Base-by-base conservation (phyloP, 1,140 invertebrate species). In the Batillaria attramentaria region DNA sequence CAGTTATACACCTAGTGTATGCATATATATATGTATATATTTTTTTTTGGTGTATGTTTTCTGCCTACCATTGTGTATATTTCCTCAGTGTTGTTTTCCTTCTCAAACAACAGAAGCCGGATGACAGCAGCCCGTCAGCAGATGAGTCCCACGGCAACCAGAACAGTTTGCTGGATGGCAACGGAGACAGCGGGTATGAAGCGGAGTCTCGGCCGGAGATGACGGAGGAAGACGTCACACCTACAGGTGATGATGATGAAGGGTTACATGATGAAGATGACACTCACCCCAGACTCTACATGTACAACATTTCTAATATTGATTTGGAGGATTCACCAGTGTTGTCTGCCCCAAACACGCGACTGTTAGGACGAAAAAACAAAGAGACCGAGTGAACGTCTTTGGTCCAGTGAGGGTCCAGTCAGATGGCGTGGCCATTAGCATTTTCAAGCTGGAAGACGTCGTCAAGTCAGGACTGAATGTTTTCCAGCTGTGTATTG, bases 101-200 rank as follows among this genome's bases (percentile, higher is more conserved):
- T 33, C 46, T 33, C 35, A n/a, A 72, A 8, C 54, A 37, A 60
- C 73, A 75, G 43, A 78, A 78, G 31, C 81, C 81, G 24, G 78
- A 74, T 35, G 73, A 77, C 28, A 60, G 50, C 57, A 28, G 70
- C 73, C 69, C 78, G 31, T 69, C 72, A 31, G 42, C 20, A 31
- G 73, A 80, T 43, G 35, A 69, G 5, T 79, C 80, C 57, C 54
- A 72, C 43, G 78, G 43, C 54, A 75, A 62, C 46, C 72, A 43
- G 18, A 80, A 82, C 57, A 82, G 77, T 57, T 43, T 74, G 16
- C 77, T 75, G 43, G 84, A 87, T 60, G 77, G 83, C n/a, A 87
- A 86, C 66, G 85, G 83, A 2, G 86, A 87, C 79, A 86, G 85
- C 42, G 86, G 86, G 5, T 87, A 87, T 62, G 85, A 86, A 37